phyloP scores from a whole-genome alignment of 2,113 vertebrate species.

The Phalacrocorax aristotelis region DNA sequence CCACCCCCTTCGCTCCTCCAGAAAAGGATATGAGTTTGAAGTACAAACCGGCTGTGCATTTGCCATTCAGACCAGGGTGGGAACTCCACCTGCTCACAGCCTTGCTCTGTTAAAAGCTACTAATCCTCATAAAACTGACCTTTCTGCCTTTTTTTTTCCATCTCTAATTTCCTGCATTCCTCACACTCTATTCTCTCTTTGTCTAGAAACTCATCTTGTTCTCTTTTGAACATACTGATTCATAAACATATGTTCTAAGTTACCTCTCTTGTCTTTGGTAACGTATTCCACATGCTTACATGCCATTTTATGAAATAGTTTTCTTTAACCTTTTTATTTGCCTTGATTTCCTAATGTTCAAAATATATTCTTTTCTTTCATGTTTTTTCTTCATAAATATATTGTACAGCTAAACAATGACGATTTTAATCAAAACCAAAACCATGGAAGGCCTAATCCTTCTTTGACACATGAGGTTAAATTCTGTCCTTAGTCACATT shows the following conservation, averaged over 20 bases:
- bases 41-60: neutral
- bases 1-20: neutral
- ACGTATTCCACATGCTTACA: conserved; percentile 67
- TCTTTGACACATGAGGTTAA: conserved; percentile 34
- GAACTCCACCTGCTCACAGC: conserved; percentile 70
- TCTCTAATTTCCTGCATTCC: conserved; percentile 60
- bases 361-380: conserved; percentile 66
- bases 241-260: conserved; percentile 72
- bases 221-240: conserved; percentile 53
- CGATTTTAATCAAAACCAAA: conserved; percentile 64
- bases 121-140: conserved; percentile 64
- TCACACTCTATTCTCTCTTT: conserved; percentile 62
- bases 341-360: conserved; percentile 68
- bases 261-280: conserved; percentile 73
- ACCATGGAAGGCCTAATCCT: conserved; percentile 42
- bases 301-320: conserved; percentile 67
- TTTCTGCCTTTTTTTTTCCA: neutral
- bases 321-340: conserved; percentile 72
- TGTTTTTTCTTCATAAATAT: conserved; percentile 65
- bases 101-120: conserved; percentile 63
- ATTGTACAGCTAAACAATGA: conserved; percentile 69
- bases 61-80: conserved; percentile 26
- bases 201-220: conserved; percentile 57
- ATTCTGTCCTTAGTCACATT: conserved; percentile 7
- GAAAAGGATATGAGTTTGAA: neutral